Base-by-base conservation (phyloP, 2,113 vertebrate species). In the Etheostoma spectabile region DNA sequence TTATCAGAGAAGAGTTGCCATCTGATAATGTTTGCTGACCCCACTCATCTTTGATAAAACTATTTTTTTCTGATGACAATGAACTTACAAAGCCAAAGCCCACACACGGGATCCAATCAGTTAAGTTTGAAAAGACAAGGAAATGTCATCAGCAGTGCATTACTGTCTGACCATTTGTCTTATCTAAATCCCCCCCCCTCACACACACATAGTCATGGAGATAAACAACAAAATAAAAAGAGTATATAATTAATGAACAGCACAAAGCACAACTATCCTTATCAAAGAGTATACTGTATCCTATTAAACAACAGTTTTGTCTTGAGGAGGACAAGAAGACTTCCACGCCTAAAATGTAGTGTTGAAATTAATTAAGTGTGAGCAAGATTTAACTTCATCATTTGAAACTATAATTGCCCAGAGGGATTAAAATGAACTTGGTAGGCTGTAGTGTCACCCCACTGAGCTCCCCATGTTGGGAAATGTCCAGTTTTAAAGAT, bases 391-490 rank as follows among this genome's bases (percentile, higher is more conserved):
- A 97, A 98, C 97, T 98, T 98, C 96, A 97, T 98, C 96, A 98
- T 98, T 97, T 98, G 96, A 98, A 98, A 98, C 96, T 97, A 96
- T 97, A 99, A 98, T 98, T 99, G 97, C 97, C 97, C 97, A 97
- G 96, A 97, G 97, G 97, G 97, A 97, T 97, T 97, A 97, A 97
- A 99, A 98, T 99, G 96, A 98, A 97, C 97, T 98, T 95, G 94
- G 97, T 95, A 95, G 96, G 96, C 96, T 96, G 94, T 93, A 93
- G 95, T 93, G 96, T 97, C 95, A 95, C 97, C 98, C 97, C 95
- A 97, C 97, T 97, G 97, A 94, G 97, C 96, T 95, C 93, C 59
- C 95, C 94, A 96, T 96, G 96, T 96, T 95, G 96, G 95, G 87
- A 97, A 96, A 97, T 96, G 96, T 97, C 96, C 96, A 96, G 96